Percentiles rank a stretch among this genome's conserved stretches.
phyloP scores from a whole-genome alignment of 2,888 invertebrate genomes.

The Linhomoeus sp. region DNA sequence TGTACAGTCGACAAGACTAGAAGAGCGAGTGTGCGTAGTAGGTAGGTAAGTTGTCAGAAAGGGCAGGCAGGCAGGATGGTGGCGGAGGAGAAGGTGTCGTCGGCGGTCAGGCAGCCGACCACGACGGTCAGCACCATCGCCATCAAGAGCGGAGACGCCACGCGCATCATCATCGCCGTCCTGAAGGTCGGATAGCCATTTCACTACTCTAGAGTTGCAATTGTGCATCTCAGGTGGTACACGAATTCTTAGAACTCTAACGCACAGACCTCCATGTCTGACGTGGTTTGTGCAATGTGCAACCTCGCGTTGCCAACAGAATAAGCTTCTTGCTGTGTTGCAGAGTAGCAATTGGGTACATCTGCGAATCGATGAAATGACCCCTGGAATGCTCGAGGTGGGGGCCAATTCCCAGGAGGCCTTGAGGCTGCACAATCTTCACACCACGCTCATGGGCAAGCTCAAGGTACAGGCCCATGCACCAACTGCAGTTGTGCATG shows the following conservation, averaged over 20 bases:
- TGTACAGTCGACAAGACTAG: no score
- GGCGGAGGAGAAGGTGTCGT: not conserved
- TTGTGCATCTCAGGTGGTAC: constrained; percentile 58
- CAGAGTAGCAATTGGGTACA: constrained; percentile 59
- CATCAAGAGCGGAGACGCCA: constrained; percentile 56
- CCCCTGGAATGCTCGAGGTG: constrained; percentile 57
- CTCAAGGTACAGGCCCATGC: no score
- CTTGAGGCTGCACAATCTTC: constrained; percentile 49
- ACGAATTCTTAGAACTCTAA: no score
- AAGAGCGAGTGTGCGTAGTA: not conserved
- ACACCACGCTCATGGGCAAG: constrained; percentile 50
- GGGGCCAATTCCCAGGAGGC: constrained; percentile 57
- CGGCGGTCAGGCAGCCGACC: constrained; percentile 22
- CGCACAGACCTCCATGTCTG: no score
- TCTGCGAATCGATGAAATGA: constrained; percentile 62
- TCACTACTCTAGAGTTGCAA: constrained; percentile 56
- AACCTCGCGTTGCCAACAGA: no score
- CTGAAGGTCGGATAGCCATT: constrained; percentile 47
- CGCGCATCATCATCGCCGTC: constrained; percentile 65
- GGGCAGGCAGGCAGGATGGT: not conserved
- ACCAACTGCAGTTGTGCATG: no score
- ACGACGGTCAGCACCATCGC: constrained; percentile 77
- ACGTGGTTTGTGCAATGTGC: no score
- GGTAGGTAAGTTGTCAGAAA: not conserved
- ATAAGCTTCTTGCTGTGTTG: not conserved